Base-by-base conservation (phyloP, 1,140 invertebrate species). In the Helicoverpa zea region DNA sequence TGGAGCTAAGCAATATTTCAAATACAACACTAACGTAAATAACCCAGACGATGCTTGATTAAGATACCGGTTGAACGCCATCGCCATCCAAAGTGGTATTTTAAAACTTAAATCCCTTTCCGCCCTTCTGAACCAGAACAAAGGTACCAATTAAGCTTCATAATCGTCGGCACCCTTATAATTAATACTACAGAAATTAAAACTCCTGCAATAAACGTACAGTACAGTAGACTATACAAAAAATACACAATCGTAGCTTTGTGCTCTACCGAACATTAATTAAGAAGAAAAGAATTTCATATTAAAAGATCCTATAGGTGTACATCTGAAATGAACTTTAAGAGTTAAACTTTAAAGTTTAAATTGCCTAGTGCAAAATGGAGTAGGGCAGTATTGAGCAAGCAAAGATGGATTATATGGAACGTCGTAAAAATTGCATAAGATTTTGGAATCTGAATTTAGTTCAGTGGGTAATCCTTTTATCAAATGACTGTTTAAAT, bases 101-200 rank as follows among this genome's bases (percentile, higher is more conserved):
- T 87, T 84, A 87, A 89, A 84, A 88, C 82, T 86, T 85, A 87
- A 91, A 85, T 81, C 77, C 82, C 56, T 83, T 86, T 83, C 86
- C 83, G 80, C 79, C 77, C 82, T 86, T 81, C 81, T 86, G 82
- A 86, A 82, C 56, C 70, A 66, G 86, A 88, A 92, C 88, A 92
- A 90, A 89, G 88, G 85, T 84, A 85, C 85, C 88, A 91, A 92
- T 92, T 91, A 92, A 89, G 81, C 83, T 84, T 87, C 86, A 90
- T 91, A 92, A 92, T 88, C 87, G 83, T 83, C 83, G 80, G 86
- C 88, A 90, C 87, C 84, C 84, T 89, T 89, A 90, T 88, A 89
- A 91, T 91, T 91, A 92, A 91, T 89, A 90, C 87, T 89, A 88
- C 82, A 92, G 87, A 89, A 89, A 90, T 93, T 90, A 89, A 91